Conservation (phyloP, 2,888 invertebrate species). For the Ischnus inquisitorius region DNA sequence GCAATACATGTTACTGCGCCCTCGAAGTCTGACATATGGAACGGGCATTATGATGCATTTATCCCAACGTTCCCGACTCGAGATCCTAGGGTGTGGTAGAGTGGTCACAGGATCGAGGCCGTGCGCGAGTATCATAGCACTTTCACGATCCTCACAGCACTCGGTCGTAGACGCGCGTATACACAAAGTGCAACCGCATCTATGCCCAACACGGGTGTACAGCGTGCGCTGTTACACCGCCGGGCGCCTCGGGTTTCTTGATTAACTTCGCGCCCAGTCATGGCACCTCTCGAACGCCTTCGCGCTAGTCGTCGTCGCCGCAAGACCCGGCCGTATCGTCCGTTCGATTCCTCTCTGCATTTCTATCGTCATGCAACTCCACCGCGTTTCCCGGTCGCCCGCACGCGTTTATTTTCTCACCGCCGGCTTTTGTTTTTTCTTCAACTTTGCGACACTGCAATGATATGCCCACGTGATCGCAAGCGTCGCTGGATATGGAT, state of each 20-base stretch:
- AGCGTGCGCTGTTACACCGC: conserved; percentile 25
- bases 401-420: conserved; percentile 45
- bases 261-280: conserved; percentile 52
- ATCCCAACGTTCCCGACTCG: neutral
- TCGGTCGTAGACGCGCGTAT: conserved; percentile 41
- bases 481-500: neutral
- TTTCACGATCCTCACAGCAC: conserved; percentile 78
- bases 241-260: conserved; percentile 46
- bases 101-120: conserved; percentile 76
- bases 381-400: conserved; percentile 16
- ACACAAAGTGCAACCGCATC: conserved; percentile 10
- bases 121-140: conserved; percentile 73
- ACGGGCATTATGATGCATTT: neutral
- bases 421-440: conserved; percentile 24
- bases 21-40: neutral
- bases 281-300: conserved; percentile 41
- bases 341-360: conserved; percentile 6
- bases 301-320: conserved; percentile 8
- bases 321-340: neutral
- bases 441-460: conserved; percentile 4
- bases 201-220: conserved; percentile 33
- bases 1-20: neutral
- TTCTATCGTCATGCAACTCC: conserved; percentile 43
- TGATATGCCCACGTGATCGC: conserved; percentile 17
- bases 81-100: conserved; percentile 25